phyloP scores from a whole-genome alignment of 92 coral and sea anemone species.

The Palythoa heliodiscus region DNA sequence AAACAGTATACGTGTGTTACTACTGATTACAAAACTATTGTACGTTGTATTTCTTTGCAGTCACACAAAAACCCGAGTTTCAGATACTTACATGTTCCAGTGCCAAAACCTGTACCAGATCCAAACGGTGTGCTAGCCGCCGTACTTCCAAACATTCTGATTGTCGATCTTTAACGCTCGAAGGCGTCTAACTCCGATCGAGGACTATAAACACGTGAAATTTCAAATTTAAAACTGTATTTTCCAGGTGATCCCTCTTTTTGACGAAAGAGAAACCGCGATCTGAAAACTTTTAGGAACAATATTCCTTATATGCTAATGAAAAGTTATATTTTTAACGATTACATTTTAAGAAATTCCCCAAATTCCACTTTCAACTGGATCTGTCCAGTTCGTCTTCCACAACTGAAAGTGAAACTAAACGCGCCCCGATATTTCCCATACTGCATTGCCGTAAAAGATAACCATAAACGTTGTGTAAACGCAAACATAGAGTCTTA shows the following conservation, averaged over 20 bases:
- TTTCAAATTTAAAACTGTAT: background rate
- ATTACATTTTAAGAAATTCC: background rate
- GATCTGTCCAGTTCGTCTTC: background rate
- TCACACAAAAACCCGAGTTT: background rate
- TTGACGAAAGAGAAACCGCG: background rate
- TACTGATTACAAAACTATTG: background rate
- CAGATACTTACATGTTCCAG: slow-evolving; percentile 27
- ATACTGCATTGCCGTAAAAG: background rate
- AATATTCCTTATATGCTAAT: background rate
- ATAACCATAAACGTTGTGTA: background rate
- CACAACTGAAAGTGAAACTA: background rate
- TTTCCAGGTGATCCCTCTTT: background rate
- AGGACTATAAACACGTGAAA: background rate
- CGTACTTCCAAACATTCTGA: slow-evolving; percentile 17
- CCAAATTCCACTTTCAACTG: background rate
- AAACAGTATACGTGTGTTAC: background rate
- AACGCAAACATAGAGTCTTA: background rate
- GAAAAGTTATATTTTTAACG: background rate
- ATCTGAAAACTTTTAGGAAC: background rate
- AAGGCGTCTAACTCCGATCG: background rate
- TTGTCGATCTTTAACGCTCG: background rate
- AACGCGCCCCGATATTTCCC: background rate
- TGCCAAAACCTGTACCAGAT: slow-evolving; percentile 27
- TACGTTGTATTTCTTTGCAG: too few species aligned
- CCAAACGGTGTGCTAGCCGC: slow-evolving; percentile 41